Evolutionary conservation across 2,888 invertebrate species (phyloP).

Genomic region (Diaprepes abbreviatus): DNA sequence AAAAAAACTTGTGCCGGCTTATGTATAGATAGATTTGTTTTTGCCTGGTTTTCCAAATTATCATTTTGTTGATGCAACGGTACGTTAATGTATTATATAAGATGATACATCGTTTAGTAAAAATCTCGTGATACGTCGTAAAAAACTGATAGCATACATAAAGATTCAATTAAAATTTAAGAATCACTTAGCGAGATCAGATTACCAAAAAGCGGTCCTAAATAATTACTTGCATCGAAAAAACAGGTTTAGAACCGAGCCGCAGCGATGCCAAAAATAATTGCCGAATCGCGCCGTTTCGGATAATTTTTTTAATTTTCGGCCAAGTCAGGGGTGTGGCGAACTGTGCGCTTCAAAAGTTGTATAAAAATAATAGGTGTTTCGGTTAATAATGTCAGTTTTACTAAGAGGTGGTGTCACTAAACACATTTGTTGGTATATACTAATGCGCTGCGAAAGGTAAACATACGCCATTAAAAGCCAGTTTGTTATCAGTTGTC

Average conservation of each 20-base stretch:
- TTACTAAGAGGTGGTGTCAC: too few relatives aligned
- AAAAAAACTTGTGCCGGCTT: background rate
- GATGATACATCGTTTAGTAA: background rate
- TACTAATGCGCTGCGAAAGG: too few relatives aligned
- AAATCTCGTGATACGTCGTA: background rate
- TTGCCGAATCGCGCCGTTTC: too few relatives aligned
- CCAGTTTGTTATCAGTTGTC: too few relatives aligned
- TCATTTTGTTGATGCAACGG: background rate
- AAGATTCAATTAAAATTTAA: conserved; percentile 10
- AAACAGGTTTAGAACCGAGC: conserved; percentile 2
- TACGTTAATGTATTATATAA: background rate
- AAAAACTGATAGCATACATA: background rate
- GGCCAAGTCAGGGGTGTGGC: too few relatives aligned
- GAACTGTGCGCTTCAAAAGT: too few relatives aligned
- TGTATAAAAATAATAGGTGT: too few relatives aligned
- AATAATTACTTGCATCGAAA: background rate
- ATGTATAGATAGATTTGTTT: background rate
- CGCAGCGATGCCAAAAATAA: background rate
- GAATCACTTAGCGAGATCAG: background rate
- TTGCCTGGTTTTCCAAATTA: background rate
- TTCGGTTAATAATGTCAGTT: too few relatives aligned
- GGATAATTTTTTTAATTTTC: too few relatives aligned
- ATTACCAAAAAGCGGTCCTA: background rate
- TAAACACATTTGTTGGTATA: too few relatives aligned
- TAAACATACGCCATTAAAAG: too few relatives aligned